Conservation (phyloP, 2,888 invertebrate species). For the Laspeyria flexula region DNA sequence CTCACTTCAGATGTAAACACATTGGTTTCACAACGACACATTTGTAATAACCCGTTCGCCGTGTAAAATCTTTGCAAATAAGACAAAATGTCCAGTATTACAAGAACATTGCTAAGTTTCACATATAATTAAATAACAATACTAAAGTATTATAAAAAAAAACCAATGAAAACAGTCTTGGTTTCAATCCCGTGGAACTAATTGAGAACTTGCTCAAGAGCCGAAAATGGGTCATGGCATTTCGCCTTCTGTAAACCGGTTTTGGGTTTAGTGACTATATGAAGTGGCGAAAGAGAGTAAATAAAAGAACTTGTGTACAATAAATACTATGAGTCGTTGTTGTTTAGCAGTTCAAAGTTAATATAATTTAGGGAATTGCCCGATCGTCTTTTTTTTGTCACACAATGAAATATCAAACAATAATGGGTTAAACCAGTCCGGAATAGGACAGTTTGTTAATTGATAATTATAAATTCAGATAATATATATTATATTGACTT, state of each 20-base stretch:
- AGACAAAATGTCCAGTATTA: slow-evolving; percentile 15
- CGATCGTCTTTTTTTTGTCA: too few relatives aligned
- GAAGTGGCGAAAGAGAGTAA: too few relatives aligned
- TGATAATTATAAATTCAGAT: too few relatives aligned
- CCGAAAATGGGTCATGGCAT: slow-evolving; percentile 27
- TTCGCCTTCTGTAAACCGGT: slow-evolving; percentile 18
- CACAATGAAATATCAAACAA: too few relatives aligned
- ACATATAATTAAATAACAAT: slow-evolving; percentile 5
- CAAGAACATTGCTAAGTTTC: slow-evolving; percentile 15
- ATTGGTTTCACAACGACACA: slow-evolving; percentile 21
- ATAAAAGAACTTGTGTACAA: too few relatives aligned
- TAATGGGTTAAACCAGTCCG: too few relatives aligned
- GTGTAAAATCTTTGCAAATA: slow-evolving; percentile 32
- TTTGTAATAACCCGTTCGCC: slow-evolving; percentile 19
- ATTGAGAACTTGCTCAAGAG: slow-evolving; percentile 18
- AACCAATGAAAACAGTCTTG: slow-evolving; percentile 3
- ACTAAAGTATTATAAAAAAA: neutral
- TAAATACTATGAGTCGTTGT: too few relatives aligned
- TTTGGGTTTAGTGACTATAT: neutral
- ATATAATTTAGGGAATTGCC: too few relatives aligned
- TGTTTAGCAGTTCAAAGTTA: too few relatives aligned
- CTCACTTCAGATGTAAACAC: slow-evolving; percentile 37
- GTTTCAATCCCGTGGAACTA: slow-evolving; percentile 11
- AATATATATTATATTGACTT: too few relatives aligned
- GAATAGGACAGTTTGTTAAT: too few relatives aligned